phyloP scores from a whole-genome alignment of 2,888 invertebrate genomes.

The Mechanitis mazaeus region DNA sequence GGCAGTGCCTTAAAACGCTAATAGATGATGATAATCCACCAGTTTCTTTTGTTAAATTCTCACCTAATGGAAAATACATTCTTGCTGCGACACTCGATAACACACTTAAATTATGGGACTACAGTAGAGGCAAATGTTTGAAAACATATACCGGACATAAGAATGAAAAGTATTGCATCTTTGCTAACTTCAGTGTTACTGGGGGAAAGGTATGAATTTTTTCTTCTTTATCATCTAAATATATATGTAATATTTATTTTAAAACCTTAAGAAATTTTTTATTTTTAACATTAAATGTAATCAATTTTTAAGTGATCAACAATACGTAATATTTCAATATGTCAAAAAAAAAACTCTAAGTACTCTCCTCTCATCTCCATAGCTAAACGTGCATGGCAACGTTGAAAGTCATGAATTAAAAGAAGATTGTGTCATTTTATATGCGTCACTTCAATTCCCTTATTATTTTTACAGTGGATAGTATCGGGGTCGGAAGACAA shows the following conservation, averaged over 20 bases:
- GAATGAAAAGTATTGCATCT: slow-evolving; percentile 99
- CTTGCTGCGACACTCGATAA: slow-evolving; percentile 98
- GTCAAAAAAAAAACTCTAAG: too few species aligned
- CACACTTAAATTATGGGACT: slow-evolving; percentile 99
- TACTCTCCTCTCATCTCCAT: too few species aligned
- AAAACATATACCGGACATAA: slow-evolving; percentile 99
- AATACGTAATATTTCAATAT: too few species aligned
- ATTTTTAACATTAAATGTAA: too few species aligned
- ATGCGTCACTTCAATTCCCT: neutral
- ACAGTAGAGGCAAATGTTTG: slow-evolving; percentile 97
- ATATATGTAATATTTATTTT: too few species aligned
- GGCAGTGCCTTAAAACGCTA: slow-evolving; percentile 98
- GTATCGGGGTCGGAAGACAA: slow-evolving; percentile 99
- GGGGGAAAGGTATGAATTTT: slow-evolving; percentile 90
- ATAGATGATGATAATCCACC: slow-evolving; percentile 99
- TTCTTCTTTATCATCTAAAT: too few species aligned
- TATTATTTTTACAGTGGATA: slow-evolving; percentile 88
- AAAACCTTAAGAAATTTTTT: too few species aligned
- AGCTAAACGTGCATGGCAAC: too few species aligned
- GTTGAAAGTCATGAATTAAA: too few species aligned
- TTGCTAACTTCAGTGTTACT: slow-evolving; percentile 99
- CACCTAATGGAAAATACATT: slow-evolving; percentile 99
- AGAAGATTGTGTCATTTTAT: slow-evolving; percentile 24
- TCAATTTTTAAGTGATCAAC: too few species aligned
- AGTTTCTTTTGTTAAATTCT: slow-evolving; percentile 99